Percentiles rank a stretch among this genome's conserved stretches.
These are phyloP conservation scores for Chanos chanos DNA, from an alignment of 2,797 vertebrate genomes.

Conservation along the genomic window DNA sequence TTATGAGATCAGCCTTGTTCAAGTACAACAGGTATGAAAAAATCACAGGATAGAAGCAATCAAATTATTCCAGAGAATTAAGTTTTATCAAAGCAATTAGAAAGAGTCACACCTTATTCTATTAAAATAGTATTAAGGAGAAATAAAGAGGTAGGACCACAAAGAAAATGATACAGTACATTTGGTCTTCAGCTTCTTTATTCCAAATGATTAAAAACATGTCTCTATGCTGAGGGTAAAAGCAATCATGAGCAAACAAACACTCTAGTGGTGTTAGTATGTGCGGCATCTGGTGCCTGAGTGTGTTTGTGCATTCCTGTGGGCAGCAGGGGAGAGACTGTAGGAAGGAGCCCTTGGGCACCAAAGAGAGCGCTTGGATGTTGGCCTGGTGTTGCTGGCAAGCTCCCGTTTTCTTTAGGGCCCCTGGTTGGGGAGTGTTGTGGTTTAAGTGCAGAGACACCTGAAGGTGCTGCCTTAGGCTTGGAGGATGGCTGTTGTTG, in stretches of 20 bases:
- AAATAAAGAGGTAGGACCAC: not conserved
- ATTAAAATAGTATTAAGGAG: no score
- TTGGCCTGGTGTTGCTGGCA: constrained; percentile 15
- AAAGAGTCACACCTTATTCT: not conserved
- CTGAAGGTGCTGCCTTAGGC: constrained; percentile 23
- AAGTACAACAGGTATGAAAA: not conserved
- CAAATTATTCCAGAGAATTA: not conserved
- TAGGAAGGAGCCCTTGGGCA: constrained; percentile 30
- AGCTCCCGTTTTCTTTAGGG: not conserved
- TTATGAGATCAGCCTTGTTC: not conserved
- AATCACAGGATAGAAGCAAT: no score
- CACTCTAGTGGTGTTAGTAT: constrained; percentile 38
- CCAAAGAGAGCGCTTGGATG: constrained; percentile 12
- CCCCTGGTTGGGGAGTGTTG: constrained; percentile 9
- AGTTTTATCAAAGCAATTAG: not conserved
- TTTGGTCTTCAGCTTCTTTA: constrained; percentile 64
- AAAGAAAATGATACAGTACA: constrained; percentile 56
- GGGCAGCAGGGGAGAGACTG: constrained; percentile 9
- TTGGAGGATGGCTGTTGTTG: constrained; percentile 41
- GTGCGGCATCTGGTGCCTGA: constrained; percentile 44
- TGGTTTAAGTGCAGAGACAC: constrained; percentile 43
- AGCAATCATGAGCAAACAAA: constrained; percentile 52
- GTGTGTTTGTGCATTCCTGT: constrained; percentile 37
- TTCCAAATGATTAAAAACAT: constrained; percentile 57
- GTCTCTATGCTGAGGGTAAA: constrained; percentile 46